phyloP scores from a whole-genome alignment of 2,113 vertebrate genomes.

The Heloderma charlesbogerti region DNA sequence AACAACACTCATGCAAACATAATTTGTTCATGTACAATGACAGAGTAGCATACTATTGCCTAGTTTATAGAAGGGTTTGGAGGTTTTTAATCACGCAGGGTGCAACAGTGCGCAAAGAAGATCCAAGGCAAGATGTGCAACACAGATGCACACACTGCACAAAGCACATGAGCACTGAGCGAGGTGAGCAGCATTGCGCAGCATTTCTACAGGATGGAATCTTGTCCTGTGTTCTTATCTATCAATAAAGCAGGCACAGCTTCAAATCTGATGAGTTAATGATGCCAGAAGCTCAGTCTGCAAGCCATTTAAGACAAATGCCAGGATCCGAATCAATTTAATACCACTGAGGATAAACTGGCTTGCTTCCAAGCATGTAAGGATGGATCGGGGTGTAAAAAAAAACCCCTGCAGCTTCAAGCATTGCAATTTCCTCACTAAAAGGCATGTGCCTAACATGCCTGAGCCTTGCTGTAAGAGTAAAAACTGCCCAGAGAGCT shows the following conservation, averaged over 20 bases:
- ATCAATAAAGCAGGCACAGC: constrained; percentile 61
- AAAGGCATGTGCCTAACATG: constrained; percentile 49
- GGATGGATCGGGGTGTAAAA: not conserved
- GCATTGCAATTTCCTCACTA: constrained; percentile 43
- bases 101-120: constrained; percentile 52
- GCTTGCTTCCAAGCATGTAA: not conserved
- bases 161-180: constrained; percentile 43
- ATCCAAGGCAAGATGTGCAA: constrained; percentile 42
- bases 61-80: constrained; percentile 49
- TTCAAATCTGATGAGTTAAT: constrained; percentile 64
- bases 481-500: too few relatives aligned
- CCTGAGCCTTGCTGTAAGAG: constrained; percentile 16
- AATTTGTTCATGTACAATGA: constrained; percentile 51
- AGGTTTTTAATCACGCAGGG: constrained; percentile 59
- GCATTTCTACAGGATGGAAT: constrained; percentile 55
- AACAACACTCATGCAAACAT: constrained; percentile 65
- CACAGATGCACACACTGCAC: constrained; percentile 51
- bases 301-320: not conserved
- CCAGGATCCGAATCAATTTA: not conserved
- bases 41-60: constrained; percentile 42
- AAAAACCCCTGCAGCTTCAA: constrained; percentile 57
- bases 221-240: constrained; percentile 55
- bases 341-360: not conserved
- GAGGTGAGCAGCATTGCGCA: constrained; percentile 37
- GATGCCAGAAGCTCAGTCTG: constrained; percentile 17